Evolutionary conservation across 2,797 vertebrate species (phyloP), one percentile per base, ranked within the genome.

Genomic region (Triplophysa yarkandensis): DNA sequence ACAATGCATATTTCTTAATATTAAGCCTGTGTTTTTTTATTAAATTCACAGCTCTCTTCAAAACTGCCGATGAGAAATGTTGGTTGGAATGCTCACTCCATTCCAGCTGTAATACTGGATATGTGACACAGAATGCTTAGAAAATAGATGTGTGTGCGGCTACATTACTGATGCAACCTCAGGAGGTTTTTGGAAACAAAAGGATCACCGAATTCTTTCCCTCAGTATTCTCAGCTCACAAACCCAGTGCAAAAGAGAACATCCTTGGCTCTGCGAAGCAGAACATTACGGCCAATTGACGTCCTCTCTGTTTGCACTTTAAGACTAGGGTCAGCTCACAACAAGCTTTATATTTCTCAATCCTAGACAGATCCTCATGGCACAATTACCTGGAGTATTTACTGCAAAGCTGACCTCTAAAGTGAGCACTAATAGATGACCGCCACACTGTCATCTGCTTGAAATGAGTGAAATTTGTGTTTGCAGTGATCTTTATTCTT

Each of bases 251-350:
- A 43, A 43, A 19, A 36, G 25, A 64, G 44, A 74, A 67, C 39
- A 8, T 55, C 41, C 48, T 63, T 74, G 55, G 36, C 48, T 58
- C 58, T 61, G 48, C 64, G 64, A 68, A 69, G 48, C 71, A 74
- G 71, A 78, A 55, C 55, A 74, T 78, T 74, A 63, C 34, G 63
- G 30, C 28, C 48, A 19, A 55, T 62, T 13, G 1, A 46, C 27
- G 44, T 46, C 69, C 50, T 54, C 34, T 74, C 71, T 65, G 68
- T 70, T 79, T 75, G 50, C 50, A 21, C 71, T 70, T 65, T 25
- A 70, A 75, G 61, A 58, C 71, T 21, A 8, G 4, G 67, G 77
- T 74, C 70, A 78, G 25, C 60, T 64, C 27, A 64, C 39, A 39
- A 36, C 39, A 69, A 54, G 23, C 58, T 30, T 63, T 65, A 44